phyloP scores from a whole-genome alignment of 2,797 vertebrate species.

The Crocodylus rhombifer region DNA sequence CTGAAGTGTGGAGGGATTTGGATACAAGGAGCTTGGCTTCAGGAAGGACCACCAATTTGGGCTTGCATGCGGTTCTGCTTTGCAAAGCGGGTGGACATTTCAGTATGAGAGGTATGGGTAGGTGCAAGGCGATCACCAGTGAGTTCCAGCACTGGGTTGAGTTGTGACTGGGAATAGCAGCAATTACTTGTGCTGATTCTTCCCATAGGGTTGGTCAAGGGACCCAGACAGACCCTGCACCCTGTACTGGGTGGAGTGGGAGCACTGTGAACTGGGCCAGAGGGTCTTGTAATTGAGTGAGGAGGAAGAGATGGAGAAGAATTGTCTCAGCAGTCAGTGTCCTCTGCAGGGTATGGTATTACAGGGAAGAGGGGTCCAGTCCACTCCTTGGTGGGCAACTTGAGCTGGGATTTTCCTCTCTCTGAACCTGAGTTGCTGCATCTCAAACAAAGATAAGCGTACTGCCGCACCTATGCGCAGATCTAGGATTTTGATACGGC shows the following conservation, averaged over 20 bases:
- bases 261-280: neutral
- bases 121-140: neutral
- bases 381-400: neutral
- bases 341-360: neutral
- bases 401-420: neutral
- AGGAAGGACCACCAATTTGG: neutral
- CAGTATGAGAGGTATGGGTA: rapidly evolving
- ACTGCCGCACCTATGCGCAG: no score
- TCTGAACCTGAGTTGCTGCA: neutral
- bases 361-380: neutral
- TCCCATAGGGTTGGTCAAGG: neutral
- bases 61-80: neutral
- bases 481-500: no score
- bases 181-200: neutral
- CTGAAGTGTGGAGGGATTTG: neutral
- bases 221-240: neutral
- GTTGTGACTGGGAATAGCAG: neutral
- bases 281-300: no score
- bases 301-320: no score
- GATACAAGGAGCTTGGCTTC: neutral
- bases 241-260: neutral
- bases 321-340: no score
- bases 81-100: neutral
- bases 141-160: neutral
- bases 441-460: neutral